phyloP scores from a whole-genome alignment of 2,113 vertebrate genomes.

The Engraulis encrasicolus region DNA sequence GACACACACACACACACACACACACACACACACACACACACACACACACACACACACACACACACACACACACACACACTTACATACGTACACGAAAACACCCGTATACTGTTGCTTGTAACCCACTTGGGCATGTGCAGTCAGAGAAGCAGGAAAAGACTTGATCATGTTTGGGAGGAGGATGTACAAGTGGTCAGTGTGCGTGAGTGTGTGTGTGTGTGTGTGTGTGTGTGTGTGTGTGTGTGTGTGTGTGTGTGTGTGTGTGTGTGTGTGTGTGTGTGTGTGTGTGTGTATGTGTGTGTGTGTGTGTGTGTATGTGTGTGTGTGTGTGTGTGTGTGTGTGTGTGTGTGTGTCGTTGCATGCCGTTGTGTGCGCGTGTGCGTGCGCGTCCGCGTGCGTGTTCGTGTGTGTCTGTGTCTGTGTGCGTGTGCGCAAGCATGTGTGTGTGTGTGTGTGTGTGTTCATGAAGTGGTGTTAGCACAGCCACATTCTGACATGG shows the following conservation, averaged over 20 bases:
- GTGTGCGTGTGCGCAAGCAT: neutral
- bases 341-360: constrained; percentile 1
- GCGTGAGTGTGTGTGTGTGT: neutral
- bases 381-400: constrained; percentile 19
- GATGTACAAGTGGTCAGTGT: neutral
- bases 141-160: neutral
- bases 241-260: neutral
- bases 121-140: neutral
- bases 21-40: constrained; percentile 44
- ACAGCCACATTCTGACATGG: too few species aligned
- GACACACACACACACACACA: constrained; percentile 63
- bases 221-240: neutral
- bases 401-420: constrained; percentile 10
- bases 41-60: constrained; percentile 34
- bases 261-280: neutral
- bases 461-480: neutral
- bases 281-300: neutral
- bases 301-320: constrained; percentile 61
- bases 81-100: constrained; percentile 33
- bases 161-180: neutral
- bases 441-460: neutral
- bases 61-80: constrained; percentile 33
- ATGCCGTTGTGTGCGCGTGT: constrained; percentile 29
- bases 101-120: neutral
- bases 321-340: constrained; percentile 27